Evolutionary conservation across 2,797 vertebrate genomes (phyloP), one percentile per base, ranked within the genome.

Genomic region (Huso huso): DNA sequence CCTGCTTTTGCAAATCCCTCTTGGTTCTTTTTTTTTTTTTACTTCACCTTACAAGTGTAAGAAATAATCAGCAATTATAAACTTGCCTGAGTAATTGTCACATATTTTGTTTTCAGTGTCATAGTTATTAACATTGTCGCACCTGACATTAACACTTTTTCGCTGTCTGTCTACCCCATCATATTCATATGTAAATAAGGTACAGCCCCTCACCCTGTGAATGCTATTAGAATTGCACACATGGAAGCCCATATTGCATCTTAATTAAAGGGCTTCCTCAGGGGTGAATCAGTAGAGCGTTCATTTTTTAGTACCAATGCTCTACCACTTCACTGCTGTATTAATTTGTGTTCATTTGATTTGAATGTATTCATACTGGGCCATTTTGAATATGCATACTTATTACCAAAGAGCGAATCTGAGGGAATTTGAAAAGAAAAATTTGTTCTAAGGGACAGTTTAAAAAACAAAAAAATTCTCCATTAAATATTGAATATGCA

Each of bases 141-240:
- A 58, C 64, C 60, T 13, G 7, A 0, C 66, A 58, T 70, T 74
- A 74, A 66, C 52, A 65, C 73, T 9, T 62, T 57, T 74, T 70
- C 67, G 23, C 65, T 66, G 15, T 49, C 53, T 71, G 51, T 70
- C 70, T 68, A 62, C 64, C 70, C 1, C 2, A 10, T 62, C 70
- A 50, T 64, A 66, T 71, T 74, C 71, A 78, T 48, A 72, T 50
- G 66, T 70, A 74, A 72, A 66, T 66, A 72, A 73, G 8, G 48
- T 9, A 64, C 72, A 74, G 76, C 72, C 72, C 78, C 60, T 71
- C 70, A 61, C 61, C 69, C 66, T 1, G 1, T 64, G 48, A 65
- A 8, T 10, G 8, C 73, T 78, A 74, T 71, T 77, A 72, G 78
- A 79, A 80, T 37, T 72, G 61, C 68, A 74, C 8, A 55, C 61